A percentile compares a stretch with the other conserved stretches of the same genome.
Evolutionary conservation across 1,140 invertebrate genomes (phyloP).

Genomic region (Lasioglossum albipes): DNA sequence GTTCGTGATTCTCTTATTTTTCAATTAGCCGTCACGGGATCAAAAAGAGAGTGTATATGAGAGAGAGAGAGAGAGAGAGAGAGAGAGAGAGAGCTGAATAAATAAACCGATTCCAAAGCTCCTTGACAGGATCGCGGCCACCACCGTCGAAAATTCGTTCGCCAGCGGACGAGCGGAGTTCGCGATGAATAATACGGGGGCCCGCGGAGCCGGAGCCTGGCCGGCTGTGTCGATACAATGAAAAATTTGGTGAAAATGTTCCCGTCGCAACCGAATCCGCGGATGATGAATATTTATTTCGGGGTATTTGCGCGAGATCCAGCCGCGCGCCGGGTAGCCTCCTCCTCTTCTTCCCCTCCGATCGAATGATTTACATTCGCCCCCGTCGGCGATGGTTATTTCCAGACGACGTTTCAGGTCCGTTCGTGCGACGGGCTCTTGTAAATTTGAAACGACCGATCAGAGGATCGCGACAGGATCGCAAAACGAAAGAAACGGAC

Average conservation of each 20-base stretch:
- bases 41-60: too few species aligned
- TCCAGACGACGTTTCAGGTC: neutral
- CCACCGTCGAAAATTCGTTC: neutral
- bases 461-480: conserved; percentile 1
- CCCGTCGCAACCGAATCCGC: neutral
- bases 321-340: neutral
- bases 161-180: neutral
- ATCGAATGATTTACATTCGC: conserved; percentile 27
- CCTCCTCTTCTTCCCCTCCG: neutral
- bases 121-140: too few species aligned
- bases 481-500: neutral
- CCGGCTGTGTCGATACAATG: neutral
- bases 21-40: too few species aligned
- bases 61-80: too few species aligned
- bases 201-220: too few species aligned
- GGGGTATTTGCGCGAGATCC: conserved; percentile 4
- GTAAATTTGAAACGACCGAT: conserved; percentile 18
- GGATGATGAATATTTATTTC: conserved; percentile 27
- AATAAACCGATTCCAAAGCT: too few species aligned
- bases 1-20: too few species aligned
- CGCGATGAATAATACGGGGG: neutral
- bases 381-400: conserved; percentile 9
- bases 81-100: too few species aligned
- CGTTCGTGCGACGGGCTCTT: conserved; percentile 14
- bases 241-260: neutral